Evolutionary conservation across 2,888 invertebrate genomes (phyloP).

Genomic region (Hemistola chrysoprasaria): DNA sequence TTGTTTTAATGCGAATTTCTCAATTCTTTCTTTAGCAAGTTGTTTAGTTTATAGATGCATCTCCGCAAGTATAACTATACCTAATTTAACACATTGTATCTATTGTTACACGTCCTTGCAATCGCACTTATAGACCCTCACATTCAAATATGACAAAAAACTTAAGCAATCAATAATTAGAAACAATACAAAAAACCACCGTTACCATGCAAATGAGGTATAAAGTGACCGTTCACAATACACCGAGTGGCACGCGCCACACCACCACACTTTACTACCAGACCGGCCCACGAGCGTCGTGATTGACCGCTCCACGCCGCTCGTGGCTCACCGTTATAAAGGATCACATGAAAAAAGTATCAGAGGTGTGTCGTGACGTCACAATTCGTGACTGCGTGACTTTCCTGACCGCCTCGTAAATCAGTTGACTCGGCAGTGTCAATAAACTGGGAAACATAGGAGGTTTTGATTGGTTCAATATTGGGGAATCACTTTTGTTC

Average conservation of each 20-base stretch:
- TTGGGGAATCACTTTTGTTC: too few species aligned
- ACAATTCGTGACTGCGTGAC: conserved; percentile 53
- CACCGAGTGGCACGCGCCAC: conserved; percentile 4
- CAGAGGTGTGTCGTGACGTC: conserved; percentile 49
- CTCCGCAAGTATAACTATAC: too few species aligned
- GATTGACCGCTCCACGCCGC: conserved; percentile 29
- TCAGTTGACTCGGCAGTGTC: conserved; percentile 24
- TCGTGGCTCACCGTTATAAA: conserved; percentile 32
- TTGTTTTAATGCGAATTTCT: too few species aligned
- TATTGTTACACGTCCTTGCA: too few species aligned
- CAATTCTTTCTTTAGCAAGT: too few species aligned
- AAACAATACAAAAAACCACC: neutral
- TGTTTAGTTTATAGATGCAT: too few species aligned
- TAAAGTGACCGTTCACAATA: conserved; percentile 5
- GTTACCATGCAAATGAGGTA: conserved; percentile 14
- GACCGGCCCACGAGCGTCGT: conserved; percentile 21
- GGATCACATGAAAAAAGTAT: conserved; percentile 25
- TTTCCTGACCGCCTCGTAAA: conserved; percentile 39
- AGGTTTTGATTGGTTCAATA: neutral
- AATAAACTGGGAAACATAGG: conserved; percentile 15
- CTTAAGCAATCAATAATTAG: too few species aligned
- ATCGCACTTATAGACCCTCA: too few species aligned
- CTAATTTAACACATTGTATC: too few species aligned
- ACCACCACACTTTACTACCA: too few species aligned
- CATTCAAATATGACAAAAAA: too few species aligned